Conservation (phyloP, 2,888 invertebrate species). For the Gibbula magus region DNA sequence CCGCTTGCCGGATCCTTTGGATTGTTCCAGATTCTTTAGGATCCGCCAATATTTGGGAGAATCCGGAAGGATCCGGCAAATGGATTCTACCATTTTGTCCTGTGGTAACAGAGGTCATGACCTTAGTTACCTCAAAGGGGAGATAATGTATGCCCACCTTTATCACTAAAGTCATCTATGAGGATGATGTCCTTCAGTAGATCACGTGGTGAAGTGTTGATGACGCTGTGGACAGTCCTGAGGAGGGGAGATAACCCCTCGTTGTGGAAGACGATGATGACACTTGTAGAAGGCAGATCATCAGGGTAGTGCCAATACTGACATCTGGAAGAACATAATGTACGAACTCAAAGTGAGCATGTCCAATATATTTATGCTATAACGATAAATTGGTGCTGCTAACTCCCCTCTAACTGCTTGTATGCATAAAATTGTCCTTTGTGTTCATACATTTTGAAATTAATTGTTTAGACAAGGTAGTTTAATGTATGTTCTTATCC, state of each 20-base stretch:
- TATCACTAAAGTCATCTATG: slow-evolving; percentile 76
- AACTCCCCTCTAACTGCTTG: background rate
- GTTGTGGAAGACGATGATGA: slow-evolving; percentile 95
- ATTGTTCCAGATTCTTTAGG: no score
- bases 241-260: slow-evolving; percentile 71
- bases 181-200: slow-evolving; percentile 76
- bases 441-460: no score
- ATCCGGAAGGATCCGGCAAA: no score
- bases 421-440: no score
- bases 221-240: slow-evolving; percentile 72
- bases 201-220: slow-evolving; percentile 73
- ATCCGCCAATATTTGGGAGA: no score
- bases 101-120: no score
- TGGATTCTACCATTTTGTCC: no score
- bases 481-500: no score
- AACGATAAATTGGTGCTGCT: background rate
- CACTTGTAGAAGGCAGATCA: slow-evolving; percentile 89
- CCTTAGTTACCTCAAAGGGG: no score
- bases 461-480: no score
- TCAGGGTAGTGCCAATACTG: slow-evolving; percentile 93
- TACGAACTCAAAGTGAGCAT: background rate
- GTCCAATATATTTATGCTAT: background rate
- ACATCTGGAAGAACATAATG: slow-evolving; percentile 79
- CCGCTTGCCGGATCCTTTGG: no score
- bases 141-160: slow-evolving; percentile 64